phyloP scores from a whole-genome alignment of 2,113 vertebrate genomes.

The Theristicus caerulescens region DNA sequence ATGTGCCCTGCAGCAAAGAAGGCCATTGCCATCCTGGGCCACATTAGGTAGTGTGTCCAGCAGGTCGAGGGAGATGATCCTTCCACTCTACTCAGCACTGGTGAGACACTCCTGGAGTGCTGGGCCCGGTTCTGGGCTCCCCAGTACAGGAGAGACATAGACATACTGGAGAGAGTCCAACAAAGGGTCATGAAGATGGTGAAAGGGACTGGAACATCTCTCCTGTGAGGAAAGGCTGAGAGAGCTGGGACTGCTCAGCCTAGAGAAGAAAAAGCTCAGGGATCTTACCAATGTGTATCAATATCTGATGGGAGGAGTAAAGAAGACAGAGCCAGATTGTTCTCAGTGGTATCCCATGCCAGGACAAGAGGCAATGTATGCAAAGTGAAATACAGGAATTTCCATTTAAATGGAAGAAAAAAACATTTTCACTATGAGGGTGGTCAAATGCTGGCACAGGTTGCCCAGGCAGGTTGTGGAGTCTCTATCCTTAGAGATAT shows the following conservation, averaged over 20 bases:
- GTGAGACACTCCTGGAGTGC: not conserved
- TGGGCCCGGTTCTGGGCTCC: not conserved
- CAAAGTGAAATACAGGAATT: not conserved
- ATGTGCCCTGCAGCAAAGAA: not conserved
- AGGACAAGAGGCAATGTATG: not conserved
- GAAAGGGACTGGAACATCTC: not conserved
- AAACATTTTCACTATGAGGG: fast-evolving
- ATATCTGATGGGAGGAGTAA: not conserved
- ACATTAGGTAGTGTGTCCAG: not conserved
- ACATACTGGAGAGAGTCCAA: not conserved
- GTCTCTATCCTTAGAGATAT: not conserved
- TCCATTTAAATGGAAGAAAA: not conserved
- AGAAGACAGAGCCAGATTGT: not conserved
- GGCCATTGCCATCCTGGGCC: not conserved
- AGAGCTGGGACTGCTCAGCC: not conserved
- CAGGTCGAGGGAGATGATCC: not conserved
- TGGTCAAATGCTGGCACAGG: not conserved
- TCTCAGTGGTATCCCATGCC: not conserved
- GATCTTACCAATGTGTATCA: not conserved
- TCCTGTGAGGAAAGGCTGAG: not conserved
- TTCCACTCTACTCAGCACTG: not conserved
- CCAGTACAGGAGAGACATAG: not conserved
- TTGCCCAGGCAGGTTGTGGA: not conserved
- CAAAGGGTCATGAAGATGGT: not conserved
- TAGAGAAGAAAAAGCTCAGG: not conserved